Base-by-base conservation (phyloP, 2,113 vertebrate species). In the Thamnophis sirtalis region DNA sequence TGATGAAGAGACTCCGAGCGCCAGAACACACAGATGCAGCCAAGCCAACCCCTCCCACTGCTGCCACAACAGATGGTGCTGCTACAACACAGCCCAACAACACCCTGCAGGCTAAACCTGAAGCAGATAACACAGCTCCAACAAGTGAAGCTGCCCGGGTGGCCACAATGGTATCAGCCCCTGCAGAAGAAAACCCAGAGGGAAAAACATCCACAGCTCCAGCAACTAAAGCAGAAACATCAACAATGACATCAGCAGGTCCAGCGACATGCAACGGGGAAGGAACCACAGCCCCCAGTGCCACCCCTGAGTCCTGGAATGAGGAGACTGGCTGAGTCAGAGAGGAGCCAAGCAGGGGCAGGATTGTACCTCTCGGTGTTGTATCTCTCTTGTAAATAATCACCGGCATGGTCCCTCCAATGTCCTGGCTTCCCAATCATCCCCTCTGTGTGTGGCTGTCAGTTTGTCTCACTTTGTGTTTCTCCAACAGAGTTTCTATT, bases 1-100 rank as follows among this genome's bases (percentile, higher is more conserved):
- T 99, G 95, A 99, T 99, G 99, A 99, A 99, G 95, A 97, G 99
- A 84, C 97, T 99, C 93, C 97, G 99, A 92, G 98, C 98, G 0
- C 98, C 99, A 0, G 99, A 99, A 92, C 98, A 98, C 90, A 96
- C 98, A 1, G 97, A 97, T 38, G 63, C 96, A 0, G 93, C 50
- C 3, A 93, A 55, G 86, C 93, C 94, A 95, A 96, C 11, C 90
- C 93, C 92, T 95, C 89, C 95, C 0, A 86, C 94, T 3, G 7
- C 93, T 53, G 55, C 94, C 63, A 86, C 96, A 63, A 95, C 96
- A 93, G 58, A 91, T 53, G 90, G 94, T 2, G 94, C 95, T 55
- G 53, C 94, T 51, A 9, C 68, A 4, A 51, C 95, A 6, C 86
- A 92, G 15, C 90, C 95, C 86, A 51, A 95, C n/a, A 93, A 94